Evolutionary conservation across 2,113 vertebrate genomes (phyloP), one percentile per base, ranked within the genome.

Genomic region (Canis aureus): DNA sequence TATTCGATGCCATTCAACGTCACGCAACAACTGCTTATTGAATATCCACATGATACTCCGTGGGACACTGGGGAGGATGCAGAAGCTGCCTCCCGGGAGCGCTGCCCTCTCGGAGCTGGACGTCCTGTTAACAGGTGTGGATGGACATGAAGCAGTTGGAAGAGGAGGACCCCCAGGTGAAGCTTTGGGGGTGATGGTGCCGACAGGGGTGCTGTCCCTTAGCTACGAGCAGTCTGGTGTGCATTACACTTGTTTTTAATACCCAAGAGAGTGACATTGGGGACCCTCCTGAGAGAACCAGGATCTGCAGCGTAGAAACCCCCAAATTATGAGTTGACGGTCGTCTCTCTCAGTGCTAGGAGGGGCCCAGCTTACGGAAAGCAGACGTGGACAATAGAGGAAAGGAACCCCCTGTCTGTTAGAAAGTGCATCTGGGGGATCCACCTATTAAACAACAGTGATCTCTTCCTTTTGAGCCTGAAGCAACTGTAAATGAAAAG

Each of bases 401-500:
- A 86, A 81, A 90, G n/a, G 32, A 93, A 88, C 67, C 80, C 69
- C 27, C 0, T 51, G 57, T 38, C 60, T 80, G 82, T 49, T 88
- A 62, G 57, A 82, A 91, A 88, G 38, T 5, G 67, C 67, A 82
- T 66, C 69, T 96, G 38, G 23, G 95, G 91, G 93, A 60, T 38
- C 84, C 13, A 55, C 27, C 69, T 84, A 23, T 74, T 55, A 88
- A 88, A 71, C 16, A 91, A 76, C 12, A 53, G 76, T 76, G 78
- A 89, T 51, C 71, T 59, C 49, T 69, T 83, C 53, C 49, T 69
- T 83, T 73, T 22, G 91, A 91, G 53, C 51, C 49, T 49, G 38
- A 96, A 79, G 32, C 60, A 95, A 88, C 59, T 25, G 74, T n/a
- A 89, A 81, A 79, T 32, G 51, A 93, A 78, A 96, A 59, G 38